A percentile compares a stretch with the other conserved stretches of the same genome.
Conservation (phyloP, 2,888 invertebrate genomes). For the Perithous albicinctus region DNA sequence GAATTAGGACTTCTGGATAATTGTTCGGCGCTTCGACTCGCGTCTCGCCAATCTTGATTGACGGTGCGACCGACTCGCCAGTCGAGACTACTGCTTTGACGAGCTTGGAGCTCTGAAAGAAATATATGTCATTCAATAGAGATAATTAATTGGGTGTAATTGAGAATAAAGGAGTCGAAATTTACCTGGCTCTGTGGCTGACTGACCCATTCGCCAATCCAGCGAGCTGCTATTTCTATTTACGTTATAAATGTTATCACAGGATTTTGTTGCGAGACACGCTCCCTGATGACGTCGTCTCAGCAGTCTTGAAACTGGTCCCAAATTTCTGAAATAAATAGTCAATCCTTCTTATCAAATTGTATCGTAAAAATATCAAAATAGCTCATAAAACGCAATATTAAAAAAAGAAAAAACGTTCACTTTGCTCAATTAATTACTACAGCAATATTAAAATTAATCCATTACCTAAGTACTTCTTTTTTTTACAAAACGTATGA, state of each 20-base stretch:
- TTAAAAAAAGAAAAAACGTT: no score
- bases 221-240: slow-evolving; percentile 81
- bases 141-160: background rate
- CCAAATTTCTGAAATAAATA: slow-evolving; percentile 78
- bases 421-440: no score
- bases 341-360: background rate
- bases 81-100: slow-evolving; percentile 81
- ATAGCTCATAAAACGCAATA: no score
- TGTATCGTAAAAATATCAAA: no score
- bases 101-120: slow-evolving; percentile 76
- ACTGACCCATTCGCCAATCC: slow-evolving; percentile 79
- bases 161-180: background rate
- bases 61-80: slow-evolving; percentile 80
- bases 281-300: slow-evolving; percentile 82
- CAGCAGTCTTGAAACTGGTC: slow-evolving; percentile 83
- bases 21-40: slow-evolving; percentile 81
- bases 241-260: slow-evolving; percentile 84
- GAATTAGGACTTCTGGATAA: slow-evolving; percentile 77
- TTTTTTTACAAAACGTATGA: no score
- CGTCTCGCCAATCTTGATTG: slow-evolving; percentile 77
- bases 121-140: background rate
- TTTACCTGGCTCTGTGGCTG: slow-evolving; percentile 77
- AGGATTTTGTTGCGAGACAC: slow-evolving; percentile 83
- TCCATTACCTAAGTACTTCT: no score
- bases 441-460: no score